A percentile compares a stretch with the other conserved stretches of the same genome.
Conservation (phyloP, 2,113 vertebrate species). For the Cottus gobio region DNA sequence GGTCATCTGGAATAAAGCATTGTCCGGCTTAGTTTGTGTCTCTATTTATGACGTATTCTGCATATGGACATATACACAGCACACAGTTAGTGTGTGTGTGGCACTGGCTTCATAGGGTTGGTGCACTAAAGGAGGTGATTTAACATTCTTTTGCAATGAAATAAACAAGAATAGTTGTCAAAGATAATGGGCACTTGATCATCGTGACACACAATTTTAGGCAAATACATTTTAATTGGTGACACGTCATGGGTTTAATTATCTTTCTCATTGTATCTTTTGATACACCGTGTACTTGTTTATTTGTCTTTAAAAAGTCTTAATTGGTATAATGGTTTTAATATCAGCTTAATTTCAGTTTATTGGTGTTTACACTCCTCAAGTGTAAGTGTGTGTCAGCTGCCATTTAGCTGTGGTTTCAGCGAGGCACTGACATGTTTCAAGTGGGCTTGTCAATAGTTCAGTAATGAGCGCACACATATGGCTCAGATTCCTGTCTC, state of each 20-base stretch:
- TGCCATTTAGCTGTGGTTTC: slow-evolving; percentile 64
- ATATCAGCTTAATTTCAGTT: slow-evolving; percentile 53
- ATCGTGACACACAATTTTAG: slow-evolving; percentile 21
- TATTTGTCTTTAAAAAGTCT: slow-evolving; percentile 25
- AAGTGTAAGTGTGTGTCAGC: slow-evolving; percentile 39
- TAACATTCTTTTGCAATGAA: slow-evolving; percentile 9
- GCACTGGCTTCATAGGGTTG: background rate
- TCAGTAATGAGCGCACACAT: background rate
- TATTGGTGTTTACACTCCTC: slow-evolving; percentile 45
- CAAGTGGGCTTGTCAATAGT: slow-evolving; percentile 47
- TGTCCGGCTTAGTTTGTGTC: background rate
- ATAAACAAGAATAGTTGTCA: background rate
- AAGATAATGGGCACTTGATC: slow-evolving; percentile 17
- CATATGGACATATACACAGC: background rate
- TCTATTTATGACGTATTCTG: background rate
- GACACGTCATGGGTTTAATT: slow-evolving; percentile 19
- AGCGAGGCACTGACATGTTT: slow-evolving; percentile 60
- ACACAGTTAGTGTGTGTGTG: background rate
- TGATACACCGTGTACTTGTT: background rate
- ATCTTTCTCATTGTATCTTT: slow-evolving; percentile 40
- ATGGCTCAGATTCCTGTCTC: slow-evolving; percentile 28
- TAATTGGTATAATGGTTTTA: slow-evolving; percentile 34
- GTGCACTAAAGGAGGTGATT: background rate
- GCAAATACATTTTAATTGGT: slow-evolving; percentile 47
- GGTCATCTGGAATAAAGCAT: slow-evolving; percentile 86